Evolutionary conservation across 2,888 invertebrate genomes (phyloP), one percentile per base, ranked within the genome.

Genomic region (Horisme vitalbata): DNA sequence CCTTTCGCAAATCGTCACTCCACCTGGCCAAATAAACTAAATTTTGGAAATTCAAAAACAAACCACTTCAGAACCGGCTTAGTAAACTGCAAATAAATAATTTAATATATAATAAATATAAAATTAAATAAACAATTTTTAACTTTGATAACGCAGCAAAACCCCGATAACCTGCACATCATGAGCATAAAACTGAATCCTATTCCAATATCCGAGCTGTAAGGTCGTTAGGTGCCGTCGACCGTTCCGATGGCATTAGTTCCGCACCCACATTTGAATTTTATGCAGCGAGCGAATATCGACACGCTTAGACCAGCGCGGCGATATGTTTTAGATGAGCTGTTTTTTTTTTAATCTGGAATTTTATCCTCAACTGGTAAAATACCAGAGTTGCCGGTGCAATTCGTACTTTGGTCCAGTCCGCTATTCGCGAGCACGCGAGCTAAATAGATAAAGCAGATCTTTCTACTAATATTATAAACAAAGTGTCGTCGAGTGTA

Each of bases 211-310:
- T 57, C 49, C 30, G 51, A 53, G 37, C 43, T 37, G 41, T 38
- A 45, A 49, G 50, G 62, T 54, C 64, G 63, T 57, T 55, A 57
- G 61, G 60, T 59, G 54, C 63, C 62, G 64, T 67, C 62, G 50
- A 35, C 61, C 61, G 57, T 61, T 57, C 41, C 51, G 64, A 61
- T 55, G 58, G 61, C 57, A 65, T 68, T 66, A 57, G 55, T 52
- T 56, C 53, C 44, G 60, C 59, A 45, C 35, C 55, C 45, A 37
- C 46, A 57, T 61, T 58, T 59, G 60, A 61, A 57, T 65, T 71
- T 70, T 69, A 72, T 73, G 68, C 69, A 64, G 61, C 56, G 55
- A 52, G 63, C 68, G 63, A 64, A 61, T 68, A 67, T 66, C 68
- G 61, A 65, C 57, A 50, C 51, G 59, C 57, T 54, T 56, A 50